Conservation (phyloP, 2,797 vertebrate species). For the Masticophis lateralis region DNA sequence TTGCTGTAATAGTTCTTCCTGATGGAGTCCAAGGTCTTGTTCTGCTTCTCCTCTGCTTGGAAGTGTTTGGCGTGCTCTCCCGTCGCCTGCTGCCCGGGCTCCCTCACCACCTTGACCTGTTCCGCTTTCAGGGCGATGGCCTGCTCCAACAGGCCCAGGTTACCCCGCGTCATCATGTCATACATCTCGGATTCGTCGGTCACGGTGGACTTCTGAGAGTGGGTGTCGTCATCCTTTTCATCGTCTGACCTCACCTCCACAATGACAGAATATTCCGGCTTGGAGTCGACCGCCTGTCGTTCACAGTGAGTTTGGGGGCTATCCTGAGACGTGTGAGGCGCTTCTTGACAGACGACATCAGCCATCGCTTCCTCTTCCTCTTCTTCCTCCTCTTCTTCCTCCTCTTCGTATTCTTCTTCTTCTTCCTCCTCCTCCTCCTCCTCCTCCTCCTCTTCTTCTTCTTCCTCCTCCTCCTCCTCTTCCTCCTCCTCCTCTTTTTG, state of each 20-base stretch:
- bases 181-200: constrained; percentile 94
- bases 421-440: constrained; percentile 65
- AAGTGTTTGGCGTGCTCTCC: constrained; percentile 80
- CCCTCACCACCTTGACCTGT: constrained; percentile 84
- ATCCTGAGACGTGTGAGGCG: constrained; percentile 62
- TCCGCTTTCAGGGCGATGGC: constrained; percentile 95
- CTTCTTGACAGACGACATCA: constrained; percentile 65
- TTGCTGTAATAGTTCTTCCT: constrained; percentile 91
- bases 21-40: constrained; percentile 83
- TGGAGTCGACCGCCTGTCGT: constrained; percentile 72
- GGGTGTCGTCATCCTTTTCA: constrained; percentile 82
- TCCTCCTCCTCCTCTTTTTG: constrained; percentile 62
- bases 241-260: constrained; percentile 87
- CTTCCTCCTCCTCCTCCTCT: constrained; percentile 56
- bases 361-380: constrained; percentile 65
- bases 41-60: constrained; percentile 79
- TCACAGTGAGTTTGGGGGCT: constrained; percentile 70
- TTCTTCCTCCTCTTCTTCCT: constrained; percentile 66
- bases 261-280: constrained; percentile 79
- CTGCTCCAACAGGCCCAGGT: constrained; percentile 95
- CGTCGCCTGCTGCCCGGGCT: constrained; percentile 73
- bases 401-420: constrained; percentile 66
- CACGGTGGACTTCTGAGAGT: constrained; percentile 82
- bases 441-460: constrained; percentile 48
- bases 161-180: constrained; percentile 90